Evolutionary conservation across 2,797 vertebrate species (phyloP).

Genomic region (Threskiornis aethiopicus): DNA sequence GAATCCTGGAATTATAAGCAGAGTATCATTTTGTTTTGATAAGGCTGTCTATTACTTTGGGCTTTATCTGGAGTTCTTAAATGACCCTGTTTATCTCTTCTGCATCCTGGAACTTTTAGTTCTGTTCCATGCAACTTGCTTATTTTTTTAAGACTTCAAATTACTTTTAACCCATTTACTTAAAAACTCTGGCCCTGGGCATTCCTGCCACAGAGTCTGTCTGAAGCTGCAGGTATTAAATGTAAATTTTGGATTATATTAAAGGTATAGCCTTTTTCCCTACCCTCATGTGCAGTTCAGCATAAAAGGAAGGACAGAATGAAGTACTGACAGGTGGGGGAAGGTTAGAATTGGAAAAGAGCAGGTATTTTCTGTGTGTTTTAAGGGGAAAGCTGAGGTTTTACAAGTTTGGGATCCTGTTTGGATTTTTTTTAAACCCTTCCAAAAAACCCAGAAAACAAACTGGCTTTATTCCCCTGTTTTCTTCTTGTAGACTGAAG

Average conservation of each 20-base stretch:
- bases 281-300: background rate
- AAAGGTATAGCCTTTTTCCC: background rate
- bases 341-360: background rate
- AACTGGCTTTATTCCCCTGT: background rate
- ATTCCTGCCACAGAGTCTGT: background rate
- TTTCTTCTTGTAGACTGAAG: background rate
- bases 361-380: background rate
- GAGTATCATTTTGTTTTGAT: slow-evolving; percentile 71
- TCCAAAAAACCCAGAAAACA: background rate
- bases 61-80: slow-evolving; percentile 72
- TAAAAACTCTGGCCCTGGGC: background rate
- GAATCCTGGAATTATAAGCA: slow-evolving; percentile 63
- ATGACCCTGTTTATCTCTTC: slow-evolving; percentile 41
- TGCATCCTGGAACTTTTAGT: slow-evolving; percentile 41
- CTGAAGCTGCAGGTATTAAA: background rate
- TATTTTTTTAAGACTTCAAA: slow-evolving; percentile 28
- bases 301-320: background rate
- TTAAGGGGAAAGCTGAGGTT: background rate
- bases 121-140: slow-evolving; percentile 36
- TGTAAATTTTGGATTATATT: background rate
- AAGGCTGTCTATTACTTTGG: slow-evolving; percentile 47
- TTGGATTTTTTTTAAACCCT: background rate
- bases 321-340: background rate
- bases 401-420: background rate
- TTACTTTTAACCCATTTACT: slow-evolving; percentile 23